A percentile compares a stretch with the other conserved stretches of the same genome.
phyloP scores from a whole-genome alignment of 2,113 vertebrate genomes.

The Hoplias malabaricus region DNA sequence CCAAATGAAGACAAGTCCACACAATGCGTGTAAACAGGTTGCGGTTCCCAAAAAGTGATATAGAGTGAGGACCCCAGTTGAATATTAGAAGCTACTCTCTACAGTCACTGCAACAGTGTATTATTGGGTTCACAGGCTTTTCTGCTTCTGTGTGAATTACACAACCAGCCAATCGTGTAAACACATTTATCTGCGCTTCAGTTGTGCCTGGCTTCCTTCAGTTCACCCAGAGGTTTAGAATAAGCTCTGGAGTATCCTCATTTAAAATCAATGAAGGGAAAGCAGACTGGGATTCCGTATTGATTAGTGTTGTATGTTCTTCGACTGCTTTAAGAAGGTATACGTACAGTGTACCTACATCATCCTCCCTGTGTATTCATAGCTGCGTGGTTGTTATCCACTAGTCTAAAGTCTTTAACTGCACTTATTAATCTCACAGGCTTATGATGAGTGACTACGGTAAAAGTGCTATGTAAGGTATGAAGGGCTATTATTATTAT shows the following conservation, averaged over 20 bases:
- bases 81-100: not conserved
- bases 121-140: not conserved
- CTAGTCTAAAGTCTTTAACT: not conserved
- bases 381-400: not conserved
- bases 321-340: not conserved
- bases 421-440: not conserved
- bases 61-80: not conserved
- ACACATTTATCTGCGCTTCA: not conserved
- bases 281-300: slow-evolving; percentile 1
- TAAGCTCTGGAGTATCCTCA: not conserved
- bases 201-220: not conserved
- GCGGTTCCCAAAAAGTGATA: no score
- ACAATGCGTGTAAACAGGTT: no score
- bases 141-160: not conserved
- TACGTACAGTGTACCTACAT: not conserved
- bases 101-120: not conserved
- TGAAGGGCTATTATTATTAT: no score
- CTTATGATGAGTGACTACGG: not conserved
- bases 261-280: not conserved
- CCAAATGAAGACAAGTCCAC: no score
- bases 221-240: not conserved
- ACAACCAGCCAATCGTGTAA: not conserved
- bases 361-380: not conserved
- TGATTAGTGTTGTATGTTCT: slow-evolving; percentile 13
- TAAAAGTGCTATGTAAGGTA: no score